Evolutionary conservation across 2,888 invertebrate genomes (phyloP).

Genomic region (Tetrapedia diversipes): DNA sequence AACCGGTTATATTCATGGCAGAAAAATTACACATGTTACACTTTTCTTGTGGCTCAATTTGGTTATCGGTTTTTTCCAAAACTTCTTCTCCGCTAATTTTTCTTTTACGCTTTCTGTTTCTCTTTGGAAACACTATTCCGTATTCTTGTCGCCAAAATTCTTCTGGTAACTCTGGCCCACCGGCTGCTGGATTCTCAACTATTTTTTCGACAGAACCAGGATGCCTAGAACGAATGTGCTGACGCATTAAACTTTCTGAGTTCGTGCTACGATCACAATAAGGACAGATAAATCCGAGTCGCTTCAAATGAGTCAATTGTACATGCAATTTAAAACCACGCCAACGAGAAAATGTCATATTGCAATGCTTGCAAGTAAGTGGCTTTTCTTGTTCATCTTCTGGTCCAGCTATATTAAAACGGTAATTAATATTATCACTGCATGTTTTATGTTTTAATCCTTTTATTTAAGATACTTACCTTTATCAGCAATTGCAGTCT

Average conservation of each 20-base stretch:
- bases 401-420: conserved; percentile 23
- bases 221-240: conserved; percentile 77
- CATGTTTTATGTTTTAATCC: neutral
- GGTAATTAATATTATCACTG: neutral
- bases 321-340: conserved; percentile 80
- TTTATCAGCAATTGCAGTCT: conserved; percentile 48
- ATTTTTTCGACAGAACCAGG: conserved; percentile 68
- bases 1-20: conserved; percentile 71
- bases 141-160: conserved; percentile 80
- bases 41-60: conserved; percentile 34
- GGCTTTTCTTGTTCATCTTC: conserved; percentile 42
- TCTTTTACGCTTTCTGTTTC: conserved; percentile 65
- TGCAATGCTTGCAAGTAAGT: conserved; percentile 78
- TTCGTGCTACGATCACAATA: conserved; percentile 79
- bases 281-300: conserved; percentile 74
- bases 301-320: conserved; percentile 76
- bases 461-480: conserved; percentile 36
- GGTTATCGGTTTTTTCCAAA: conserved; percentile 5
- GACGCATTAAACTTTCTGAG: conserved; percentile 72
- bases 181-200: conserved; percentile 70
- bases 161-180: conserved; percentile 69
- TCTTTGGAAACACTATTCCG: conserved; percentile 66
- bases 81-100: conserved; percentile 42
- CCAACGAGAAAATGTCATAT: conserved; percentile 69
- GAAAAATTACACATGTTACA: conserved; percentile 76